phyloP scores from a whole-genome alignment of 2,797 vertebrate genomes.

The Echeneis naucrates region DNA sequence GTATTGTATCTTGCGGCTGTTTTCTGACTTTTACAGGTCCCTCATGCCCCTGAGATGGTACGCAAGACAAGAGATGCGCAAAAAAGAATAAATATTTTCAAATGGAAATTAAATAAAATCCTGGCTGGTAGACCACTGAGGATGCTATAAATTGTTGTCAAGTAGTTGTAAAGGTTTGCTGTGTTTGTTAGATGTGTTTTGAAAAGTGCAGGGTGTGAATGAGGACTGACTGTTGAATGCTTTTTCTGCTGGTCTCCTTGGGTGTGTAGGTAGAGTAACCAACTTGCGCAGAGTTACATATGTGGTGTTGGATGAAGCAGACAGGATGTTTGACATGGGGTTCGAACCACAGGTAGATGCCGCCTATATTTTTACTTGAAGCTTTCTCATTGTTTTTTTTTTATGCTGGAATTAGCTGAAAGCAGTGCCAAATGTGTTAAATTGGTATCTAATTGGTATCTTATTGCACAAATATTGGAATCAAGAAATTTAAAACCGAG shows the following conservation, averaged over 20 bases:
- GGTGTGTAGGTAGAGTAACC: conserved; percentile 92
- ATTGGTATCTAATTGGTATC: no score
- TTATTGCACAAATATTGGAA: neutral
- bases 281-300: conserved; percentile 96
- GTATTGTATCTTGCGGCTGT: conserved; percentile 98
- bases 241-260: conserved; percentile 44
- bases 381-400: neutral
- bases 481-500: neutral
- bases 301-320: conserved; percentile 97
- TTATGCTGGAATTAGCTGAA: neutral
- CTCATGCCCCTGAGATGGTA: conserved; percentile 94
- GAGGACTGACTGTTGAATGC: conserved; percentile 14
- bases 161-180: conserved; percentile 27
- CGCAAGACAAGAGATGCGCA: conserved; percentile 89
- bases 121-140: conserved; percentile 60
- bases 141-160: conserved; percentile 33
- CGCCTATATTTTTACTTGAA: accelerated
- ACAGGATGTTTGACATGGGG: conserved; percentile 99
- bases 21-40: conserved; percentile 98
- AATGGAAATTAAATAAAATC: conserved; percentile 42
- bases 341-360: conserved; percentile 95
- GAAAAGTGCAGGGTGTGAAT: conserved; percentile 62
- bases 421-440: neutral
- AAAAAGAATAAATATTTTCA: conserved; percentile 42
- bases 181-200: conserved; percentile 53